Percentiles rank a stretch among this genome's conserved stretches.
These are phyloP conservation scores for Vanessa cardui DNA, from an alignment of 2,888 invertebrate species.

Conservation along the genomic window DNA sequence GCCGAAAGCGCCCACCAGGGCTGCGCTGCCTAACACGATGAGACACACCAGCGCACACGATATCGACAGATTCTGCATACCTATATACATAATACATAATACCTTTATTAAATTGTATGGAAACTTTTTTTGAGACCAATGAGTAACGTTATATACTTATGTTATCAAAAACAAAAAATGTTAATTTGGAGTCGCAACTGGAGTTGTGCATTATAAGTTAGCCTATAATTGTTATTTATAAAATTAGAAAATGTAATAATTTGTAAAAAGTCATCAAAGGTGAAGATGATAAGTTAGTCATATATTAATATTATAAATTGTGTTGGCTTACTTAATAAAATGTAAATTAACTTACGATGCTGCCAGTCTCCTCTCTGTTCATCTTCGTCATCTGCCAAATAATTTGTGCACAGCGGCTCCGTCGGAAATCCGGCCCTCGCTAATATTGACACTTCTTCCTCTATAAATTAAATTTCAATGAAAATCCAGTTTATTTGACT, in stretches of 20 bases:
- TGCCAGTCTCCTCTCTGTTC: constrained; percentile 91
- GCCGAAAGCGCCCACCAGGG: constrained; percentile 94
- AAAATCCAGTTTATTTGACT: neutral
- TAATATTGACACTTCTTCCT: constrained; percentile 87
- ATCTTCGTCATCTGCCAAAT: constrained; percentile 87
- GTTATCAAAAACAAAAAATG: too few relatives aligned
- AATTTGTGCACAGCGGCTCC: constrained; percentile 90
- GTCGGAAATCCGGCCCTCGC: constrained; percentile 86
- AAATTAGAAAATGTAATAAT: too few relatives aligned
- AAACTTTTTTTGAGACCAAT: too few relatives aligned
- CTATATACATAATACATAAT: constrained; percentile 66
- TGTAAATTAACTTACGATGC: constrained; percentile 82
- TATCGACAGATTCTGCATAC: constrained; percentile 97
- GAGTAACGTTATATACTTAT: too few relatives aligned
- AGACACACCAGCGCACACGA: constrained; percentile 96
- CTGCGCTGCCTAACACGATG: constrained; percentile 93
- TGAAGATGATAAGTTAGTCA: too few relatives aligned
- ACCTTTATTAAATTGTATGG: too few relatives aligned
- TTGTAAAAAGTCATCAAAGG: too few relatives aligned
- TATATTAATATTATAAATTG: too few relatives aligned
- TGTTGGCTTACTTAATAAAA: too few relatives aligned
- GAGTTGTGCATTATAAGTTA: too few relatives aligned
- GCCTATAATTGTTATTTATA: too few relatives aligned
- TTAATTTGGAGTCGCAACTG: too few relatives aligned
- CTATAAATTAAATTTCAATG: constrained; percentile 58